A percentile compares a stretch with the other conserved stretches of the same genome.
phyloP scores from a whole-genome alignment of 2,113 vertebrate genomes.

The Rattus norvegicus region GRCr8 NC_086038.1:50066501-50067000 shows the following conservation, averaged over 20 bases:
- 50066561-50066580: conserved; percentile 63
- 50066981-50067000: background rate
- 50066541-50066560: conserved; percentile 61
- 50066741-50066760: background rate
- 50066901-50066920: conserved; percentile 3
- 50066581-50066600: conserved; percentile 13
- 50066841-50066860: background rate
- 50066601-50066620: conserved; percentile 53
- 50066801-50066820: conserved; percentile 22
- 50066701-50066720: background rate
- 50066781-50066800: background rate
- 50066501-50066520: background rate
- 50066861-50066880: background rate
- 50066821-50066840: background rate
- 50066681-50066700: conserved; percentile 22
- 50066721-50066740: conserved; percentile 48
- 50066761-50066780: background rate
- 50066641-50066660: conserved; percentile 46
- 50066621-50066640: conserved; percentile 28
- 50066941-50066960: background rate
- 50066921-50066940: background rate
- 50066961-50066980: background rate
- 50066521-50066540: background rate
- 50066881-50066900: background rate
- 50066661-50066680: conserved; percentile 55